These are phyloP conservation scores for Xanthostigma xanthostigma DNA, from an alignment of 2,888 invertebrate genomes.

Conservation along the genomic window DNA sequence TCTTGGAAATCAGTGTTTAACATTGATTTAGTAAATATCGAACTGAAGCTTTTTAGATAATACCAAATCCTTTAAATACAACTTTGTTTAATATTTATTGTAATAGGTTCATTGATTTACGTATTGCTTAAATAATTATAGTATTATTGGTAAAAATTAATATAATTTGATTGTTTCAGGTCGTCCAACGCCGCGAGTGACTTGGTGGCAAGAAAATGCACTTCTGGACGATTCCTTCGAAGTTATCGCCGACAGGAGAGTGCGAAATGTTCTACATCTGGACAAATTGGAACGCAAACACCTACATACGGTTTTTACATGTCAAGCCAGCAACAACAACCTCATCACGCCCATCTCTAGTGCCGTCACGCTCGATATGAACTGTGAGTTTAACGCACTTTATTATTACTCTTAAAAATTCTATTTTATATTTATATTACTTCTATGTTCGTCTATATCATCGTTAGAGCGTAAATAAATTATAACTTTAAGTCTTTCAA, in stretches of 20 bases:
- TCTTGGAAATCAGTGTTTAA: no score
- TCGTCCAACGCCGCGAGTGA: slow-evolving; percentile 55
- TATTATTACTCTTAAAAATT: background rate
- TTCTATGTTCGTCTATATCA: no score
- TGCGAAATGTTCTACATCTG: slow-evolving; percentile 53
- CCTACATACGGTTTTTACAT: slow-evolving; percentile 49
- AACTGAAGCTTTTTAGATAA: no score
- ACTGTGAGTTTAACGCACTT: slow-evolving; percentile 42
- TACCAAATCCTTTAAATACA: no score
- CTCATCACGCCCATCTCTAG: slow-evolving; percentile 51
- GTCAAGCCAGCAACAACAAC: slow-evolving; percentile 59
- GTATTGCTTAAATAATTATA: no score
- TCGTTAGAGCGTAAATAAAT: no score
- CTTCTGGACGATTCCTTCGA: slow-evolving; percentile 56
- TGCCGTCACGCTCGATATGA: slow-evolving; percentile 52
- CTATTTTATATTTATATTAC: no score
- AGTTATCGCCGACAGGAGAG: slow-evolving; percentile 45
- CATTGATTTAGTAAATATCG: no score
- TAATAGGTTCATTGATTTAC: no score
- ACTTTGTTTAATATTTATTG: no score
- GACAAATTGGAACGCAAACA: slow-evolving; percentile 53
- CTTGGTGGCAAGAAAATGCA: slow-evolving; percentile 64
- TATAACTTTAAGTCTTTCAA: no score
- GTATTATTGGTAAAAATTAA: background rate
- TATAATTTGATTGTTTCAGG: slow-evolving; percentile 31